These are phyloP conservation scores for Ciona savignyi DNA, from an alignment of 23 tunicate genomes.

Conservation along the genomic window DNA sequence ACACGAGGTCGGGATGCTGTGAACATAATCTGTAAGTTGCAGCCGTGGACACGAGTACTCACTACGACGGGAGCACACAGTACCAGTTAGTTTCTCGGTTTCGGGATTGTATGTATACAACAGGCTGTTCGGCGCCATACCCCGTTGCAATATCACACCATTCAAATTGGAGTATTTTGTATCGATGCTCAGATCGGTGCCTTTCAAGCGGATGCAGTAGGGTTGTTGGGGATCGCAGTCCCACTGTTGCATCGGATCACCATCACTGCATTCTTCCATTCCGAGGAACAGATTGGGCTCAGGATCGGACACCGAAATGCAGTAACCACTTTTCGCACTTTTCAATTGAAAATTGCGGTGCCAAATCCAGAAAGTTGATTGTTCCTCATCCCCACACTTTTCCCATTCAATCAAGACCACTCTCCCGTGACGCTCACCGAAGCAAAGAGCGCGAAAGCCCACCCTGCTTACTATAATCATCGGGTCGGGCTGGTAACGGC, in stretches of 20 bases:
- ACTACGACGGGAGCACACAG: background rate
- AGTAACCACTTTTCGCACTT: background rate
- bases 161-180: background rate
- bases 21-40: background rate
- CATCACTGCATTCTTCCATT: background rate
- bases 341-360: background rate
- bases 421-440: background rate
- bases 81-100: background rate
- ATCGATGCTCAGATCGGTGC: background rate
- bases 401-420: background rate
- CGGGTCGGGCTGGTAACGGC: background rate
- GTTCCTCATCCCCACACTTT: background rate
- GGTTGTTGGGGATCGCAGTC: background rate
- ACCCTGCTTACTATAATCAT: background rate
- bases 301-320: background rate
- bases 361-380: background rate
- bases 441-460: background rate
- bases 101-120: background rate
- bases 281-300: background rate
- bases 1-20: background rate
- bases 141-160: background rate
- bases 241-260: background rate
- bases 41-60: background rate
- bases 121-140: background rate
- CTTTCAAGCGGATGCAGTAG: background rate